Evolutionary conservation across 2,888 invertebrate genomes (phyloP).

Genomic region (Leptopilina drosophilae): DNA sequence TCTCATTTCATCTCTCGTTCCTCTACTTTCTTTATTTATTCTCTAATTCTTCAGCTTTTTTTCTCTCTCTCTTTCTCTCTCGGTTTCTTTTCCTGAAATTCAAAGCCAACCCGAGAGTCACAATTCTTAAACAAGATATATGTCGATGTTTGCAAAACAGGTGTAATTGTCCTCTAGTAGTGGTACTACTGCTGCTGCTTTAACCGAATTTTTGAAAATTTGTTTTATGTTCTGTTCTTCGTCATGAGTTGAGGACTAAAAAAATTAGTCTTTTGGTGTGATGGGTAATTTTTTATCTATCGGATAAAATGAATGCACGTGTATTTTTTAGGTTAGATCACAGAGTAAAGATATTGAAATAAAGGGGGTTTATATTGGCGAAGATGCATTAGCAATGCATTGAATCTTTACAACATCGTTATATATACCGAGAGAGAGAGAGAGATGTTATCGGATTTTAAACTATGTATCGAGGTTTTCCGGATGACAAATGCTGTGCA

Average conservation of each 20-base stretch:
- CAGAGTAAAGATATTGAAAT: too few species aligned
- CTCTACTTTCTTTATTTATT: constrained; percentile 39
- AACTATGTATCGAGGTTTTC: constrained; percentile 19
- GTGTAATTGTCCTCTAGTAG: constrained; percentile 14
- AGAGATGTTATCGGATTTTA: not conserved
- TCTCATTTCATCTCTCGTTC: constrained; percentile 45
- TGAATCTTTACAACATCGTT: too few species aligned
- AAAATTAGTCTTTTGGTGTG: too few species aligned
- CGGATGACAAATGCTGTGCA: constrained; percentile 22
- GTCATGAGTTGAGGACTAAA: too few species aligned
- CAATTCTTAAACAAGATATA: constrained; percentile 12
- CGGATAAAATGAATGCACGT: too few species aligned
- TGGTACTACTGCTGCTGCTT: constrained; percentile 2
- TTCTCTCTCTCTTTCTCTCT: constrained; percentile 32
- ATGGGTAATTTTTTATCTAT: too few species aligned
- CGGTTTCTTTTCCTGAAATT: constrained; percentile 46
- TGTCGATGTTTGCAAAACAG: constrained; percentile 37
- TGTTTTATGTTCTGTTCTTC: too few species aligned
- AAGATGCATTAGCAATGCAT: constrained; percentile 45
- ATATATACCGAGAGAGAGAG: too few species aligned
- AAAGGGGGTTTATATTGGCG: constrained; percentile 28
- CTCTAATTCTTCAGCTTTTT: constrained; percentile 19
- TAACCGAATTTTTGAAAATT: too few species aligned
- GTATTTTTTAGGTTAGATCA: too few species aligned
- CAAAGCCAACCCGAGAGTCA: constrained; percentile 34